Evolutionary conservation across 2,113 vertebrate genomes (phyloP).

Genomic region (Elaphurus davidianus): DNA sequence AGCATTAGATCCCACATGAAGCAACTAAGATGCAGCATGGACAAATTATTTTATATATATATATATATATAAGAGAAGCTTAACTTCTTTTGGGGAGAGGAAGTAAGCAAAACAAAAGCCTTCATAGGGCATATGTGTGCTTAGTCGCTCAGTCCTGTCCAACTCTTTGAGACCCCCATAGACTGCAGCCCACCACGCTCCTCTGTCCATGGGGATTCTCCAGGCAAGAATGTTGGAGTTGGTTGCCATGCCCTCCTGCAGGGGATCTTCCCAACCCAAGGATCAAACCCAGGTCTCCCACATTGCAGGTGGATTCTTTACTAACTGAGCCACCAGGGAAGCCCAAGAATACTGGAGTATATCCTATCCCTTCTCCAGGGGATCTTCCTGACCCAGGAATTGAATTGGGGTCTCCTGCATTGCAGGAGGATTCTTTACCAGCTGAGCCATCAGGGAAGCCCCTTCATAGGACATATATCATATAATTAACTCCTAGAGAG

Average conservation of each 20-base stretch:
- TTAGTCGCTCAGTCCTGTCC: not conserved
- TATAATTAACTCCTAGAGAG: not conserved
- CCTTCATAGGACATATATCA: not conserved
- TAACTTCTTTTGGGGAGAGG: not conserved
- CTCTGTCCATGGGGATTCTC: not conserved
- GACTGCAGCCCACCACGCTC: not conserved
- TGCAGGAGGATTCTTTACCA: not conserved
- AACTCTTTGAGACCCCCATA: not conserved
- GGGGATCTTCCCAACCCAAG: not conserved
- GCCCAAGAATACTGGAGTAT: not conserved
- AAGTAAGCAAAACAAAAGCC: not conserved
- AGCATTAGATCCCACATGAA: not conserved
- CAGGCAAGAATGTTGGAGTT: not conserved
- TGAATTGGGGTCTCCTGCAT: not conserved
- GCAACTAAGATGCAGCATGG: accelerated
- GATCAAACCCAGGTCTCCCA: not conserved
- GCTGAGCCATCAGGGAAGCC: not conserved
- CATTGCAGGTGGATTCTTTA: not conserved
- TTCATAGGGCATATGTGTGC: not conserved
- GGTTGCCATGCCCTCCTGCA: not conserved
- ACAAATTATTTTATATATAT: not conserved
- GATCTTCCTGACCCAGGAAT: not conserved
- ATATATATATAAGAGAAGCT: not conserved
- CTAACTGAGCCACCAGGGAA: not conserved
- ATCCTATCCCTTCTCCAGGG: not conserved